Evolutionary conservation across 2,888 invertebrate genomes (phyloP), one percentile per base, ranked within the genome.

Genomic region (Protonemura montana): DNA sequence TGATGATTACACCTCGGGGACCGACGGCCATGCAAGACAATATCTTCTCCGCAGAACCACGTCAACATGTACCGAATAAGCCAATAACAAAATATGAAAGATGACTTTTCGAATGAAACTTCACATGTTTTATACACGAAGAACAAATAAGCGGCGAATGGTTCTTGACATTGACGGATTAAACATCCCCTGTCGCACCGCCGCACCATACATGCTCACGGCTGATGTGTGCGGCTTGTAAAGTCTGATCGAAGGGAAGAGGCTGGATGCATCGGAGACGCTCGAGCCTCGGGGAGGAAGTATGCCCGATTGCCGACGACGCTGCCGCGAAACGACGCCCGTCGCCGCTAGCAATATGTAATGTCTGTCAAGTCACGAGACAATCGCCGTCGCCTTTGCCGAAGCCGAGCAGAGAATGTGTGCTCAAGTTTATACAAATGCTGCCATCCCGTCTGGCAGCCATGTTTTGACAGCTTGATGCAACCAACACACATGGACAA

Each of bases 61-160:
- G 81, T 81, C 29, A 30, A 81, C 81, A 81, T 10, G 13, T n/a
- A 78, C n/a, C 28, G 78, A 28, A 78, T 29, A n/a, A 28, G 29
- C n/a, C 30, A 30, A 81, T 29, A 81, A 81, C 81, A 81, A 59
- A 59, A 81, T 81, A 30, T 87, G 87, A 87, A 83, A 87, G 87
- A 87, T 87, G 85, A 78, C 85, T 85, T 87, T 82, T 82, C 35
- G 85, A 30, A 87, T 81, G 80, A 76, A 76, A 85, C 81, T 78
- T 78, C 78, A 78, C 78, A 78, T 26, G 28, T 28, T 27, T 26
- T 59, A 59, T 59, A 59, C 41, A 7, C 59, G 59, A 7, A 59
- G 59, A 59, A 59, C 59, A 59, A 59, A 59, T 59, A 59, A 59
- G 59, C 59, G 59, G 59, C 59, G 59, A 59, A 3, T 59, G 59